Percentiles rank a stretch among this genome's conserved stretches.
Evolutionary conservation across 2,888 invertebrate genomes (phyloP).

Genomic region (Germaria angustata): DNA sequence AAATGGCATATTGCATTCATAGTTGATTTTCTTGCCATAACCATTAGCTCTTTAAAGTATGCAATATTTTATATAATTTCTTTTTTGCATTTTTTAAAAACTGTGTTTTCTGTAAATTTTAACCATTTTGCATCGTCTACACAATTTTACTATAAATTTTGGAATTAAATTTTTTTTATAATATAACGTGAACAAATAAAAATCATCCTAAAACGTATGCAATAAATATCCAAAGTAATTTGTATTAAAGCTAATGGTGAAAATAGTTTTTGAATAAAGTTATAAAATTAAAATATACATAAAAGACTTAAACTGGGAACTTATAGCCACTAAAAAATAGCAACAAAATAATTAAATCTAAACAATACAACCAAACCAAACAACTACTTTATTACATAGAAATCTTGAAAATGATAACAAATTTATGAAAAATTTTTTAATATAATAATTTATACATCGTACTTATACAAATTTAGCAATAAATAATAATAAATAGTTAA

Average conservation of each 20-base stretch:
- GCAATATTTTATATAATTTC: not conserved
- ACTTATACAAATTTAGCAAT: conserved; percentile 47
- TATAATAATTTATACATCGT: conserved; percentile 45
- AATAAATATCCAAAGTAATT: conserved; percentile 50
- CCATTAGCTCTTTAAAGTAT: conserved; percentile 28
- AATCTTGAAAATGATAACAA: conserved; percentile 37
- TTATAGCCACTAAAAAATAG: conserved; percentile 69
- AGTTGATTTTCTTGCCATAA: no score
- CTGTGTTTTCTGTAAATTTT: not conserved
- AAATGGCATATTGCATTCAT: no score
- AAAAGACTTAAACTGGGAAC: conserved; percentile 66
- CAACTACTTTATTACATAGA: conserved; percentile 57
- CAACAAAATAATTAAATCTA: conserved; percentile 45
- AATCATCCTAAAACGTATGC: conserved; percentile 63
- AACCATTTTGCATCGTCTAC: not conserved
- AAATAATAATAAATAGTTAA: not conserved
- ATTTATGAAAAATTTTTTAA: conserved; percentile 50
- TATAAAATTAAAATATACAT: conserved; percentile 39
- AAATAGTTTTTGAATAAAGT: not conserved
- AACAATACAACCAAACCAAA: conserved; percentile 39
- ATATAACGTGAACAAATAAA: conserved; percentile 13
- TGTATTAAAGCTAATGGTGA: conserved; percentile 55
- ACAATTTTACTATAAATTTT: not conserved
- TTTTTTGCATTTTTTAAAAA: not conserved
- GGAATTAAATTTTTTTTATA: not conserved